Base-by-base conservation (phyloP, 2,797 vertebrate genomes). In the Pipistrellus nathusii region DNA sequence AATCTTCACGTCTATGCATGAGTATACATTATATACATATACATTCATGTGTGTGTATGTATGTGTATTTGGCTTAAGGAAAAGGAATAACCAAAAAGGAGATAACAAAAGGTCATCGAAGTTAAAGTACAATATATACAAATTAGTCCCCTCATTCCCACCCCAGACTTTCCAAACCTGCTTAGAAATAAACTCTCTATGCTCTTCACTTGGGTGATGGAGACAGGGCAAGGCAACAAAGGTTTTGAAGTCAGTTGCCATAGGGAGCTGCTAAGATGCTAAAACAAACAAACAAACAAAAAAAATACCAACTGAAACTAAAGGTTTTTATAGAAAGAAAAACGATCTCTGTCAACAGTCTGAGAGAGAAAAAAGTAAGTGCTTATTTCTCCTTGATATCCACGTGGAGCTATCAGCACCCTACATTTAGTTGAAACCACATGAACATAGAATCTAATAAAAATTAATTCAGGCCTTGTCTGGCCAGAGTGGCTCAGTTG, bases 311-410 rank as follows among this genome's bases (percentile, higher is more conserved):
- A 44, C 6, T 51, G 35, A 32, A 94, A 90, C 17, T 23, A 59
- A 82, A 77, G 38, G 7, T 41, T 94, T 93, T 81, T 73, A 30
- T 59, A 11, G 20, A 69, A 68, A 57, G 53, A 93, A 89, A 91
- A 55, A 89, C 59, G 89, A 84, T 41, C 41, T 23, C 91, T 46
- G 32, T 66, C 38, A 91, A n/a, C 68, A 85, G 15, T 91, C 8
- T 82, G 44, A 96, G 57, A 92, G 57, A 95, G 69, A 92, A 46
- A 53, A 81, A 68, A 84, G 10, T 30, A 51, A 75, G 18, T 30
- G 14, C 11, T 64, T 68, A 35, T 72, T 88, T 62, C 44, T 91
- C 72, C 78, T 72, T 90, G 55, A 71, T 18, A n/a, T 76, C 27
- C 27, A 55, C 32, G 0, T 0, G 9, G 23, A 51, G 38, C 57